Evolutionary conservation across 2,888 invertebrate genomes (phyloP).

Genomic region (Anoplius nigerrimus): DNA sequence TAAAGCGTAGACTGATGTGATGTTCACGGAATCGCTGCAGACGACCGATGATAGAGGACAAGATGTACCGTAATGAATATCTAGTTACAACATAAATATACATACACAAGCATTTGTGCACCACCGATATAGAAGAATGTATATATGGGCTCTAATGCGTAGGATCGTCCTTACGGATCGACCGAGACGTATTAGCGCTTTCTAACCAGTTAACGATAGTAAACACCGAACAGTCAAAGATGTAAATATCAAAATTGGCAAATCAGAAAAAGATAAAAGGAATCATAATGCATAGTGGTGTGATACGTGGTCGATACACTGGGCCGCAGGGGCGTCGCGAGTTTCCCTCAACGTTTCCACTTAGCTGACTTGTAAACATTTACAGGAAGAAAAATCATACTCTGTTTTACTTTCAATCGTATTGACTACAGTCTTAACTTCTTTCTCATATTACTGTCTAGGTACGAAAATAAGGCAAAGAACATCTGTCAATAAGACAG

Average conservation of each 20-base stretch:
- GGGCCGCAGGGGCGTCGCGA: too few relatives aligned
- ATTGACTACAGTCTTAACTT: too few relatives aligned
- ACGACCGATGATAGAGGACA: slow-evolving; percentile 51
- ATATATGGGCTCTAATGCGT: slow-evolving; percentile 64
- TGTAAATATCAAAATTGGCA: slow-evolving; percentile 66
- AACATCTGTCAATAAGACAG: not conserved
- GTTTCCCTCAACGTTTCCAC: not conserved
- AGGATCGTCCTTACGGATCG: slow-evolving; percentile 33
- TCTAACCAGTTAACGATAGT: slow-evolving; percentile 61
- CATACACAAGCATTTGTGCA: slow-evolving; percentile 75
- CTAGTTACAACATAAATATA: slow-evolving; percentile 74
- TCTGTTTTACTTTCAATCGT: too few relatives aligned
- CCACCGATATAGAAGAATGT: slow-evolving; percentile 68
- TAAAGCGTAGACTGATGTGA: not conserved
- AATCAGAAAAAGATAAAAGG: slow-evolving; percentile 63
- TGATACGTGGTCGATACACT: slow-evolving; percentile 55
- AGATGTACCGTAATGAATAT: slow-evolving; percentile 65
- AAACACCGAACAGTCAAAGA: slow-evolving; percentile 70
- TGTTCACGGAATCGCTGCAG: slow-evolving; percentile 59
- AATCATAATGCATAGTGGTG: slow-evolving; percentile 65
- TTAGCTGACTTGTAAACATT: not conserved
- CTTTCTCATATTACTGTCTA: too few relatives aligned
- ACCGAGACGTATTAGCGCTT: slow-evolving; percentile 63
- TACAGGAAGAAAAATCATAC: too few relatives aligned
- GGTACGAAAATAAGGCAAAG: not conserved